A percentile compares a stretch with the other conserved stretches of the same genome.
Conservation (phyloP, 2,888 invertebrate genomes). For the Phortica magna region DNA sequence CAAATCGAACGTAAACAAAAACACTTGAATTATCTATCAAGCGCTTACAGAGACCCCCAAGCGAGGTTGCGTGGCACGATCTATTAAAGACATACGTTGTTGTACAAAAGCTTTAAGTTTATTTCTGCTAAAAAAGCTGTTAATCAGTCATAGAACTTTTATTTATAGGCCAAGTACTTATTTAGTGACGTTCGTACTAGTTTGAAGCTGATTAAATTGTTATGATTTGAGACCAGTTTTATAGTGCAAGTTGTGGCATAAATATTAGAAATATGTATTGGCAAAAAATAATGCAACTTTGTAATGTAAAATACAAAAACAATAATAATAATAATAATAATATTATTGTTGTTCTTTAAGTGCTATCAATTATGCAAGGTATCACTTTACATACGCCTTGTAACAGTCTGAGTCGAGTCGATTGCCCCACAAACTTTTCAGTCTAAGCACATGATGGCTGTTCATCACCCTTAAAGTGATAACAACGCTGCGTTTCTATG, state of each 20-base stretch:
- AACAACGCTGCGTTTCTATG: background rate
- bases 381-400: no score
- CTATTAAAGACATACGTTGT: background rate
- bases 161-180: conserved; percentile 18
- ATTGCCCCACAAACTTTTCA: background rate
- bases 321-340: no score
- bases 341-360: no score
- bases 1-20: conserved; percentile 60
- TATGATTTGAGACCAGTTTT: background rate
- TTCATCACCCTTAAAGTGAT: background rate
- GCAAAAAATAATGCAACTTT: background rate
- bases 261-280: background rate
- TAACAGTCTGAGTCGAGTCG: background rate
- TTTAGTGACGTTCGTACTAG: background rate
- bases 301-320: no score
- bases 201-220: background rate
- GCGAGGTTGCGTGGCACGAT: conserved; percentile 46
- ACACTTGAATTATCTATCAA: conserved; percentile 62
- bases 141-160: background rate
- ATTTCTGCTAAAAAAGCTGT: background rate
- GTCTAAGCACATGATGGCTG: background rate
- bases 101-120: background rate
- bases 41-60: conserved; percentile 48
- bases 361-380: no score
- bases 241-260: background rate